Percentiles rank a stretch among this genome's conserved stretches.
phyloP scores from a whole-genome alignment of 2,888 invertebrate species.

The Argyresthia albistria region DNA sequence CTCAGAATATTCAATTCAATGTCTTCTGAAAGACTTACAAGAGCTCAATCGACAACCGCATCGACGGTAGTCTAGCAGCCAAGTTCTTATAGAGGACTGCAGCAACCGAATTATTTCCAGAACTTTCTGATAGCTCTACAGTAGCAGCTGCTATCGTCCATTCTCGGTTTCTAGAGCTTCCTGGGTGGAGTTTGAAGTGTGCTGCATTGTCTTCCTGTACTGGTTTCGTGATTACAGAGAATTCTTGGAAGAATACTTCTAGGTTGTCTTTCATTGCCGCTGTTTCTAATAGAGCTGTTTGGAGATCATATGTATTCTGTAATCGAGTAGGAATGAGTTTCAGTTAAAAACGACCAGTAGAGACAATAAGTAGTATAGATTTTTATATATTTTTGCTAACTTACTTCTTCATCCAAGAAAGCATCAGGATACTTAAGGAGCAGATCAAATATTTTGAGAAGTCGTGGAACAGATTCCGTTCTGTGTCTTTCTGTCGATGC shows the following conservation, averaged over 20 bases:
- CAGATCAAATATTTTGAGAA: constrained; percentile 70
- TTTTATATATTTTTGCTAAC: constrained; percentile 13
- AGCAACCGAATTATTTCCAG: constrained; percentile 45
- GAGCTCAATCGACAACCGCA: constrained; percentile 72
- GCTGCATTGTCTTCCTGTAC: constrained; percentile 40
- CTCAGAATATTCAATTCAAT: not conserved
- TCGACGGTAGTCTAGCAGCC: constrained; percentile 73
- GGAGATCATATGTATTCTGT: constrained; percentile 60
- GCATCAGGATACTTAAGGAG: constrained; percentile 69
- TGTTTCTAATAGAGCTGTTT: constrained; percentile 47
- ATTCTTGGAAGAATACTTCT: constrained; percentile 38
- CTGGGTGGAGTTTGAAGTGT: constrained; percentile 39
- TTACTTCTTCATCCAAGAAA: constrained; percentile 81
- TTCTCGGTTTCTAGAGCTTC: constrained; percentile 26
- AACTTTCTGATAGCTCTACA: constrained; percentile 37
- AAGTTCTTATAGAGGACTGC: constrained; percentile 76
- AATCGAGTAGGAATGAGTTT: not conserved
- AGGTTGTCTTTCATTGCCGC: constrained; percentile 41
- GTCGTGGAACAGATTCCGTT: constrained; percentile 29
- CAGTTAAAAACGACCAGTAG: no score
- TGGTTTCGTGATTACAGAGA: constrained; percentile 37
- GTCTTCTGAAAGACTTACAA: constrained; percentile 55
- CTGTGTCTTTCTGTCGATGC: constrained; percentile 50
- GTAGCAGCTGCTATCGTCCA: constrained; percentile 48
- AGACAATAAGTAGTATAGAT: no score